phyloP scores from a whole-genome alignment of 2,113 vertebrate genomes.

The Callithrix jacchus region DNA sequence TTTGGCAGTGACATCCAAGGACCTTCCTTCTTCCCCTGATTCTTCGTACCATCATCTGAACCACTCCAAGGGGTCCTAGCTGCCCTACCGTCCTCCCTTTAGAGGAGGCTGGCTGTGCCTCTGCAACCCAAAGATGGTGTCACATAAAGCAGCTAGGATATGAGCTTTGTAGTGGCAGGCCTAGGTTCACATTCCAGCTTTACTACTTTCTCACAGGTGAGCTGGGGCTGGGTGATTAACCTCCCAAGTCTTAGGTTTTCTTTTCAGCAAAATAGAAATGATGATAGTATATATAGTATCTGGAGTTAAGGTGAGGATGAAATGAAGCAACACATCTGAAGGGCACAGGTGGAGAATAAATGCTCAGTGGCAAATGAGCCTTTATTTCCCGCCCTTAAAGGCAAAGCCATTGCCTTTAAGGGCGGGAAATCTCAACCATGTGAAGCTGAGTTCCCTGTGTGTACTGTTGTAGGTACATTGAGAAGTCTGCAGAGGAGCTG shows the following conservation, averaged over 20 bases:
- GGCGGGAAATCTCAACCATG: background rate
- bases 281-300: background rate
- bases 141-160: background rate
- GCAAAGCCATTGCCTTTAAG: background rate
- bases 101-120: background rate
- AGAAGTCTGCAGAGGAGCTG: constrained; percentile 97
- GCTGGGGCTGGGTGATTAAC: background rate
- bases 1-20: background rate
- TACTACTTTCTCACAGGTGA: background rate
- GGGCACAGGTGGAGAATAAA: background rate
- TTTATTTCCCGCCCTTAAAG: no score
- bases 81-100: background rate
- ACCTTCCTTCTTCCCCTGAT: background rate
- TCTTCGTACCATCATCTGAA: background rate
- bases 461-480: constrained; percentile 91
- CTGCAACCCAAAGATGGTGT: background rate
- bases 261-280: background rate
- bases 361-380: background rate
- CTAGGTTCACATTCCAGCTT: background rate
- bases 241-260: background rate
- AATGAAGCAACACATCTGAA: background rate
- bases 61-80: background rate
- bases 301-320: background rate
- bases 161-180: background rate
- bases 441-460: background rate